These are phyloP conservation scores for Oscheius sp. DNA, from an alignment of 2,888 invertebrate genomes.

Conservation along the genomic window DNA sequence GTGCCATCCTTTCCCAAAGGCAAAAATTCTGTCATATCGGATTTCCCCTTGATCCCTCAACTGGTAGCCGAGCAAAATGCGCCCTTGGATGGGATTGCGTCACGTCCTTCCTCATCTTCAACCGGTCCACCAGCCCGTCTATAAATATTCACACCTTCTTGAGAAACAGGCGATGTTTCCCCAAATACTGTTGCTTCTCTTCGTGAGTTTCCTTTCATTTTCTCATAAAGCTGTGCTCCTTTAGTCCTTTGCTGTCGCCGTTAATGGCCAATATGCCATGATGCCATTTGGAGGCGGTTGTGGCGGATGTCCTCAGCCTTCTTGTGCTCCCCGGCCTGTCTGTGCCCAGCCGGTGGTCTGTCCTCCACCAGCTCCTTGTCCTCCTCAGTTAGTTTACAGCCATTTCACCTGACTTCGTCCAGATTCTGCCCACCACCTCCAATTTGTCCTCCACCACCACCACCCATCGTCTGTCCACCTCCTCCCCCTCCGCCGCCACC, in stretches of 20 bases:
- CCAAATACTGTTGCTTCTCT: conserved; percentile 8
- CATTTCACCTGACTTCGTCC: not conserved
- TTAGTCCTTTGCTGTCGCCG: not conserved
- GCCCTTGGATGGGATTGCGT: conserved; percentile 35
- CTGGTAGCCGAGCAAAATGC: conserved; percentile 17
- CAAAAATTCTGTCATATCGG: conserved; percentile 21
- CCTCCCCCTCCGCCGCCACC: conserved; percentile 48
- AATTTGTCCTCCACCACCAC: conserved; percentile 61
- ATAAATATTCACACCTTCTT: conserved; percentile 6
- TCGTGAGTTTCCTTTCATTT: conserved; percentile 1
- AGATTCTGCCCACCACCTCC: conserved; percentile 62
- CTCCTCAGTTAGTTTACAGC: conserved; percentile 54
- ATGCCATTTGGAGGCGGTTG: conserved; percentile 25
- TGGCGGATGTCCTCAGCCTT: conserved; percentile 31
- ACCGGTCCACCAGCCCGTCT: conserved; percentile 17
- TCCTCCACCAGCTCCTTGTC: conserved; percentile 63
- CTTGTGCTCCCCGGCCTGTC: conserved; percentile 41
- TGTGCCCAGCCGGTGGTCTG: conserved; percentile 57
- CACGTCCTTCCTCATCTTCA: conserved; percentile 29
- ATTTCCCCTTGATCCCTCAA: conserved; percentile 16
- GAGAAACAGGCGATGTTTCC: not conserved
- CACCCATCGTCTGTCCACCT: conserved; percentile 55
- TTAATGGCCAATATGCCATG: conserved; percentile 22
- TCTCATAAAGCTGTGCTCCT: not conserved
- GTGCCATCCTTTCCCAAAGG: not conserved